These are phyloP conservation scores for Karalla daura DNA, from an alignment of 2,797 vertebrate genomes.

Conservation along the genomic window DNA sequence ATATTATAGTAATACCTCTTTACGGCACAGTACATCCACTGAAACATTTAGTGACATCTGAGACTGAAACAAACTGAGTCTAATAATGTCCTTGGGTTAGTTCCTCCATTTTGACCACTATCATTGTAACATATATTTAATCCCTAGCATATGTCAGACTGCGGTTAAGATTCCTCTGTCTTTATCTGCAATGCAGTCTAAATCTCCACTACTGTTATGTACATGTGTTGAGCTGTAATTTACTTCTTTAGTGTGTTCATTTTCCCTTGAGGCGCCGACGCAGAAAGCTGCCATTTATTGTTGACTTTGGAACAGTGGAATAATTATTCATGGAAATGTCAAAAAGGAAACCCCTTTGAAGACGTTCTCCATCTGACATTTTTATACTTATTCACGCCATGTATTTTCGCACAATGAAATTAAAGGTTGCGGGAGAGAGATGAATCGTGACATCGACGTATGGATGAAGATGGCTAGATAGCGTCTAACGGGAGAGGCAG, in stretches of 20 bases:
- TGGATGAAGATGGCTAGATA: slow-evolving; percentile 32
- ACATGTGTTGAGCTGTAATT: not conserved
- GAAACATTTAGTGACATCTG: too few species aligned
- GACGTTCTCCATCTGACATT: slow-evolving; percentile 31
- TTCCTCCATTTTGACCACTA: too few species aligned
- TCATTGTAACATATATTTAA: too few species aligned
- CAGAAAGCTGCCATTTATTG: slow-evolving; percentile 13
- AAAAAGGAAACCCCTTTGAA: slow-evolving; percentile 28
- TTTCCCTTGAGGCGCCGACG: slow-evolving; percentile 7
- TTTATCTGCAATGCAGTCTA: not conserved
- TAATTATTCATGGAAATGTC: slow-evolving; percentile 43
- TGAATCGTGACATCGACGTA: slow-evolving; percentile 38
- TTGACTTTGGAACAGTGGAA: slow-evolving; percentile 23
- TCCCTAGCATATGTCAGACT: too few species aligned
- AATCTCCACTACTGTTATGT: not conserved
- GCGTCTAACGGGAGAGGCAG: slow-evolving; percentile 18
- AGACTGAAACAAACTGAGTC: too few species aligned
- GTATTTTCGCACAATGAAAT: slow-evolving; percentile 17
- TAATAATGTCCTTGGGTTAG: too few species aligned
- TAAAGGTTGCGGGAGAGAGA: slow-evolving; percentile 9
- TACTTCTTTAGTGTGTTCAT: slow-evolving; percentile 2
- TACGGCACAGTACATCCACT: too few species aligned
- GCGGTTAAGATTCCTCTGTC: not conserved
- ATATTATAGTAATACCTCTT: too few species aligned
- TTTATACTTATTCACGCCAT: slow-evolving; percentile 5